Evolutionary conservation across 2,797 vertebrate species (phyloP).

Genomic region (Acridotheres tristis): DNA sequence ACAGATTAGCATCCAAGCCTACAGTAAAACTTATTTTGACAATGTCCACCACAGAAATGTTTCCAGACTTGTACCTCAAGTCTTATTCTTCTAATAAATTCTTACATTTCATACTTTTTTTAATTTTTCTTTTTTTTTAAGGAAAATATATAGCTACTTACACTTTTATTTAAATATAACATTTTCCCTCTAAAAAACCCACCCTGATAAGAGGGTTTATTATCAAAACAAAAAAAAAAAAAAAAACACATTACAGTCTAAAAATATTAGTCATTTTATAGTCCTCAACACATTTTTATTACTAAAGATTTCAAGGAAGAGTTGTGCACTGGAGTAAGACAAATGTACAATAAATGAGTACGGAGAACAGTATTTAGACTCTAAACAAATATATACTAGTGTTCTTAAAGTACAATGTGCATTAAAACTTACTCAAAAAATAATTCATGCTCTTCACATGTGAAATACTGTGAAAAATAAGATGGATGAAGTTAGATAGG

Average conservation of each 20-base stretch:
- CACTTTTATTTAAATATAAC: slow-evolving; percentile 72
- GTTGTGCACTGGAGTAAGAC: slow-evolving; percentile 26
- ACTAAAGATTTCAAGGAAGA: slow-evolving; percentile 57
- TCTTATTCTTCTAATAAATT: slow-evolving; percentile 46
- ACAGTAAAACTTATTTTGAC: slow-evolving; percentile 47
- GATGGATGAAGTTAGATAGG: slow-evolving; percentile 48
- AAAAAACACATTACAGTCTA: not conserved
- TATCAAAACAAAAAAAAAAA: slow-evolving; percentile 29
- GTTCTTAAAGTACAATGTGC: slow-evolving; percentile 33
- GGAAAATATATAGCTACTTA: slow-evolving; percentile 72
- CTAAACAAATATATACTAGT: slow-evolving; percentile 46
- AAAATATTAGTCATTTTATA: slow-evolving; percentile 59
- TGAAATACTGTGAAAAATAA: slow-evolving; percentile 59
- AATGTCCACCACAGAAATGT: slow-evolving; percentile 39
- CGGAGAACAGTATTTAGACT: slow-evolving; percentile 34
- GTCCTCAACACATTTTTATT: slow-evolving; percentile 59
- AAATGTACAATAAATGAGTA: slow-evolving; percentile 43
- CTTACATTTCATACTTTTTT: slow-evolving; percentile 54
- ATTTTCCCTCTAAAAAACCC: slow-evolving; percentile 54
- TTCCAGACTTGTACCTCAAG: slow-evolving; percentile 44
- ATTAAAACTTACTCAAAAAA: slow-evolving; percentile 30
- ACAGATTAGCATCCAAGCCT: slow-evolving; percentile 41
- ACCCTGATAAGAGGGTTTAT: slow-evolving; percentile 6
- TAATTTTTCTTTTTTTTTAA: not conserved
- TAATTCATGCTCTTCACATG: slow-evolving; percentile 7